Evolutionary conservation across 2,888 invertebrate genomes (phyloP).

Genomic region (Aelia acuminata): DNA sequence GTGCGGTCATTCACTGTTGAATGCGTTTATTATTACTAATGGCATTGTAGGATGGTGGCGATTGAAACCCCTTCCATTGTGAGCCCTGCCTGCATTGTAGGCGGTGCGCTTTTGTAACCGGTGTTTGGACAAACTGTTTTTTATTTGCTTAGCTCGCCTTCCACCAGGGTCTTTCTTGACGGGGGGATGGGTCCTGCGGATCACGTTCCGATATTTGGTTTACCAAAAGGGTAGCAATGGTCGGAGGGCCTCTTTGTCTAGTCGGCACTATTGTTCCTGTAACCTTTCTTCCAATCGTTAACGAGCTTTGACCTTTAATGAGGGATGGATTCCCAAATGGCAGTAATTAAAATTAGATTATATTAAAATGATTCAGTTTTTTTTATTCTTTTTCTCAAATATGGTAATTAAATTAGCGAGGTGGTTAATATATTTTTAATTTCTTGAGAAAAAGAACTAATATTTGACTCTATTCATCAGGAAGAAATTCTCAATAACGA

Average conservation of each 20-base stretch:
- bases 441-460: not conserved
- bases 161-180: not conserved
- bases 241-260: not conserved
- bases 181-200: not conserved
- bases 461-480: too few species aligned
- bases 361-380: not conserved
- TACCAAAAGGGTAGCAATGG: not conserved
- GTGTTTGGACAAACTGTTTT: not conserved
- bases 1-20: not conserved
- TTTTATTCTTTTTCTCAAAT: not conserved
- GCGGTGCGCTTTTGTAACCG: not conserved
- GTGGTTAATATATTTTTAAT: not conserved
- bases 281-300: not conserved
- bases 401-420: not conserved
- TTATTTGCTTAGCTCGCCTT: not conserved
- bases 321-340: slow-evolving; percentile 12
- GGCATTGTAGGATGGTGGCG: not conserved
- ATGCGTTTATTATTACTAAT: not conserved
- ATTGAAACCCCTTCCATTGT: slow-evolving; percentile 19
- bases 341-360: slow-evolving; percentile 13
- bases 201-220: not conserved
- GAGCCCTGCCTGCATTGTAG: not conserved
- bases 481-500: too few species aligned
- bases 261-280: not conserved
- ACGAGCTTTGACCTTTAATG: slow-evolving; percentile 10